These are phyloP conservation scores for Eptesicus fuscus DNA, from an alignment of 2,113 vertebrate species.

Conservation along the genomic window DNA sequence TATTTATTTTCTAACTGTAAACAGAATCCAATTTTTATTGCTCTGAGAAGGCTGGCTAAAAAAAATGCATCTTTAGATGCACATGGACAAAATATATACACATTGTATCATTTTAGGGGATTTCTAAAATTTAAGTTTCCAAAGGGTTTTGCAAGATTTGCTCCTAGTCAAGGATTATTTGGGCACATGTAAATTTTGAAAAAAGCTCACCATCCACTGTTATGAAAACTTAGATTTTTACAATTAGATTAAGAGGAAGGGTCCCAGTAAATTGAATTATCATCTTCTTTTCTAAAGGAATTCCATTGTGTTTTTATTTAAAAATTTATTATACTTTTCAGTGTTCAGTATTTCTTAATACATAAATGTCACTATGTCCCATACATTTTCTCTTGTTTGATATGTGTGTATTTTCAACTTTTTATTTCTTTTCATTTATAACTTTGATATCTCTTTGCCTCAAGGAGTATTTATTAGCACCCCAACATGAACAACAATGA, in stretches of 20 bases:
- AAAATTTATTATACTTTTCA: not conserved
- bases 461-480: not conserved
- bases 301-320: not conserved
- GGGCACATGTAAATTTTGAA: not conserved
- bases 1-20: not conserved
- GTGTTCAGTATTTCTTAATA: not conserved
- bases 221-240: conserved; percentile 16
- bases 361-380: not conserved
- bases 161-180: not conserved
- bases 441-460: conserved; percentile 23
- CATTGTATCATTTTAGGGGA: not conserved
- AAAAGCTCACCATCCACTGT: not conserved
- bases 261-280: not conserved
- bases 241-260: not conserved
- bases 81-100: not conserved
- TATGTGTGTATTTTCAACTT: not conserved
- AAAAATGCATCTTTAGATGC: not conserved
- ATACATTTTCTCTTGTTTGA: not conserved
- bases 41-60: not conserved
- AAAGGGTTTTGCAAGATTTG: not conserved
- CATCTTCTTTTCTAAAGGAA: not conserved
- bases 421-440: conserved; percentile 5
- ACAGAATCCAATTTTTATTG: not conserved
- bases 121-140: not conserved
- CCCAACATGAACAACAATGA: not conserved